Conservation (phyloP, 2,797 vertebrate species). For the Sebastes iracundus region DNA sequence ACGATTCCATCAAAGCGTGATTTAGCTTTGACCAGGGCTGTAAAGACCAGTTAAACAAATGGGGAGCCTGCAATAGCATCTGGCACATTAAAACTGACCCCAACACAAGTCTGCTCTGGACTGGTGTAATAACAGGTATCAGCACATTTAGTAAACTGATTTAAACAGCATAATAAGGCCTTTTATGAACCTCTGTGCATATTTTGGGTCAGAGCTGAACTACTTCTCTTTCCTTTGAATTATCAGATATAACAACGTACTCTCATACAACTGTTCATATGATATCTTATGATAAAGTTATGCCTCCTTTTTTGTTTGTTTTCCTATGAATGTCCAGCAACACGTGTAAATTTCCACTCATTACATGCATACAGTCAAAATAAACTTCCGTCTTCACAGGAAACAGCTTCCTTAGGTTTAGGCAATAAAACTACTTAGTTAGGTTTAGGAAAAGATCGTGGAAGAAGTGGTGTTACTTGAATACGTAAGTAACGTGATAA, state of each 20-base stretch:
- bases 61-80: conserved; percentile 26
- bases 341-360: too few species aligned
- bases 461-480: too few species aligned
- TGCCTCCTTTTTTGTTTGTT: too few species aligned
- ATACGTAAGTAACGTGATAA: too few species aligned
- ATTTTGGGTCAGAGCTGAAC: background rate
- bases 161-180: background rate
- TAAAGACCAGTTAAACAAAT: conserved; percentile 41
- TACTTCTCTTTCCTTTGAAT: background rate
- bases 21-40: conserved; percentile 34
- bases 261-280: too few species aligned
- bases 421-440: too few species aligned
- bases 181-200: background rate
- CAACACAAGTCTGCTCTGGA: background rate
- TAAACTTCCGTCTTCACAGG: too few species aligned
- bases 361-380: too few species aligned
- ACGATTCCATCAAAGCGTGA: conserved; percentile 47
- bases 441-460: too few species aligned
- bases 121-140: background rate
- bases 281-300: too few species aligned
- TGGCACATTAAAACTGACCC: conserved; percentile 48
- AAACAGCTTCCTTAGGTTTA: too few species aligned
- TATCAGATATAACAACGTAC: background rate
- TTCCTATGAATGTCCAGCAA: too few species aligned
- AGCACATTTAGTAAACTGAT: background rate